A percentile compares a stretch with the other conserved stretches of the same genome.
These are phyloP conservation scores for Sinocyclocheilus anophthalmus DNA, from an alignment of 2,113 vertebrate species.

Conservation along the genomic window DNA sequence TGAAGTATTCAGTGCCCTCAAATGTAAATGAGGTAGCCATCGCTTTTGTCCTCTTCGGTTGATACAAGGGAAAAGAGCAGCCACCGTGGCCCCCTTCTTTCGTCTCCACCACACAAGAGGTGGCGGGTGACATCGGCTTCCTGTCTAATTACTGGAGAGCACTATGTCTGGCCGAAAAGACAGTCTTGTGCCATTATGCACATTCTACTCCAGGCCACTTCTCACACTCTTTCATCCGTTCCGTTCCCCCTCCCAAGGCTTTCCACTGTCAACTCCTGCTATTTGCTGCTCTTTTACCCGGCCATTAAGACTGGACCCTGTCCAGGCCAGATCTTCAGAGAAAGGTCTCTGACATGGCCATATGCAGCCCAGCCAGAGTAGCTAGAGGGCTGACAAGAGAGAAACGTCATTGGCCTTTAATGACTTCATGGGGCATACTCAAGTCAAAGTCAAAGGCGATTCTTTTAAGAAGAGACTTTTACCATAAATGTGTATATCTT, in stretches of 20 bases:
- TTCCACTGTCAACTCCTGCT: conserved; percentile 49
- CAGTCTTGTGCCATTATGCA: conserved; percentile 42
- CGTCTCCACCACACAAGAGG: conserved; percentile 15
- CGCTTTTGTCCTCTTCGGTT: conserved; percentile 14
- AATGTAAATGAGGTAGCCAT: conserved; percentile 43
- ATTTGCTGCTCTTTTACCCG: conserved; percentile 52
- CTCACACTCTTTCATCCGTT: conserved; percentile 14
- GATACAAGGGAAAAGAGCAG: conserved; percentile 33
- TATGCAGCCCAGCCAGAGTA: conserved; percentile 39
- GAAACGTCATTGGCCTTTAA: conserved; percentile 50
- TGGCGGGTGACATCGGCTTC: conserved; percentile 34
- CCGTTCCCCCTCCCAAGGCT: conserved; percentile 30
- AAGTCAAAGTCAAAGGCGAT: conserved; percentile 47
- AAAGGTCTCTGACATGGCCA: conserved; percentile 37
- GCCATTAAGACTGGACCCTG: conserved; percentile 52
- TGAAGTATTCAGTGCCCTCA: background rate
- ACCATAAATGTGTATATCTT: conserved; percentile 42
- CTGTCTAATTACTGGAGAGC: conserved; percentile 55
- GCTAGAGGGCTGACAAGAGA: conserved; percentile 34
- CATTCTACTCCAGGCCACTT: conserved; percentile 26
- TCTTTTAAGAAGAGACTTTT: conserved; percentile 44
- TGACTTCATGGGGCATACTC: conserved; percentile 32
- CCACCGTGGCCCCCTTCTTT: conserved; percentile 27
- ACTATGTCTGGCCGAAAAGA: conserved; percentile 42
- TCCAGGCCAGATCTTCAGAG: conserved; percentile 55